phyloP scores from a whole-genome alignment of 1,140 invertebrate species.

The Brachionus plicatilis region DNA sequence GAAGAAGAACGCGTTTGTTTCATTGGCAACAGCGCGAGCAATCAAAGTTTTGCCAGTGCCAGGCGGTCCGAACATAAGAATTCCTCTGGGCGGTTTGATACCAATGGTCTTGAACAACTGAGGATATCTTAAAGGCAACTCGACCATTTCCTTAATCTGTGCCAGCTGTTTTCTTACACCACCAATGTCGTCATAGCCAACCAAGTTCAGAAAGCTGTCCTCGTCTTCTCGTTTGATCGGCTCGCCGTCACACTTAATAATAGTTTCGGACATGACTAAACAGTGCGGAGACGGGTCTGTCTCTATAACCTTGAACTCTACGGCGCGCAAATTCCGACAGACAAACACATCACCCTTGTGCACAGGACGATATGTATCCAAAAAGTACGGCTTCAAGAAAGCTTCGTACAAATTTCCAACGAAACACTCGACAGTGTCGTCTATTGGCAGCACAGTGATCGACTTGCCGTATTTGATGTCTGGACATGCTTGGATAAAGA shows the following conservation, averaged over 20 bases:
- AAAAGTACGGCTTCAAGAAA: conserved; percentile 96
- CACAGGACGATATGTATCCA: conserved; percentile 96
- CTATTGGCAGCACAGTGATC: conserved; percentile 95
- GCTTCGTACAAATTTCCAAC: conserved; percentile 96
- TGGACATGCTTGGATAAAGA: conserved; percentile 72
- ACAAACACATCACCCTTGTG: conserved; percentile 97
- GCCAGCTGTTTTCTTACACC: conserved; percentile 96
- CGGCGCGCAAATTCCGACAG: conserved; percentile 93
- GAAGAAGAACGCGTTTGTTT: conserved; percentile 99
- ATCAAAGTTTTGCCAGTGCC: conserved; percentile 94
- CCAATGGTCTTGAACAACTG: conserved; percentile 84
- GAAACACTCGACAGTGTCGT: conserved; percentile 95
- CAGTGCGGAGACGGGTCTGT: conserved; percentile 95
- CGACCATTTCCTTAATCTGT: conserved; percentile 99
- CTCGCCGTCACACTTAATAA: conserved; percentile 98
- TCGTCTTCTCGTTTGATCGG: conserved; percentile 97
- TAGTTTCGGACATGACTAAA: conserved; percentile 96
- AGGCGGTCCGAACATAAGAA: conserved; percentile 92
- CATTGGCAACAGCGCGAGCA: conserved; percentile 96
- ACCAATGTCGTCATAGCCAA: conserved; percentile 98
- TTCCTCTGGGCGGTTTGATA: conserved; percentile 79
- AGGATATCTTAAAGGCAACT: conserved; percentile 91
- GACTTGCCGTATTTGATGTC: conserved; percentile 97
- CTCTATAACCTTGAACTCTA: conserved; percentile 96
- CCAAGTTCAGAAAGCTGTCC: too few relatives aligned